Base-by-base conservation (phyloP, 2,113 vertebrate genomes). In the Xenopus laevis region DNA sequence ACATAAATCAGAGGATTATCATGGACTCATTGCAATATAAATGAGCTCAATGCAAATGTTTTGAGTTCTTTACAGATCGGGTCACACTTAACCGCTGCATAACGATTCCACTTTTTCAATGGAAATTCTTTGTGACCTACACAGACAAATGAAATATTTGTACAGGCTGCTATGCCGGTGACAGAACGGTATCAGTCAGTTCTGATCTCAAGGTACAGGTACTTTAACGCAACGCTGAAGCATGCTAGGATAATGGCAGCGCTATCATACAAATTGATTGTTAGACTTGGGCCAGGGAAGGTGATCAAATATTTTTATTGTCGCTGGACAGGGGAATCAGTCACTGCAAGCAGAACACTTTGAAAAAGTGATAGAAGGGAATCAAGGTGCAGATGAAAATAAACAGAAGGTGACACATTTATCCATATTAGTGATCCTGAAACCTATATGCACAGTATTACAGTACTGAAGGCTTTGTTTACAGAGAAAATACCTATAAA, bases 51-150 rank as follows among this genome's bases (percentile, higher is more conserved):
- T 55, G 53, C 53, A 55, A 12, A 50, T 50, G 11, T 9, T 40
- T 40, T 6, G 6, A 40, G 6, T 50, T 16, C 47, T 50, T n/a
- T n/a, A 55, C 15, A 55, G 53, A 17, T 4, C 47, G 10, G 11
- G 4, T 55, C 53, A 55, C 15, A 10, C 13, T 7, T 53, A 8
- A 50, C 53, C 18, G 17, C 1, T 18, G 15, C 53, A n/a, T 18
- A 55, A 55, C 18, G 2, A n/a, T n/a, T 50, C 10, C 47, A 13
- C 10, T 50, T 40, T 40, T 40, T 40, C 33, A 40, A 50, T 70
- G 70, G n/a, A 67, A 77, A 65, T 13, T 27, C 63, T 78, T 81
- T 81, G 69, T 80, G 65, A 66, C 71, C 52, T 83, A 84, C 52
- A 10, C 69, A 81, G 71, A 68, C 82, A 79, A 82, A 55, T 58